A percentile compares a stretch with the other conserved stretches of the same genome.
Evolutionary conservation across 2,113 vertebrate species (phyloP).

Genomic region (Lutjanus erythropterus): DNA sequence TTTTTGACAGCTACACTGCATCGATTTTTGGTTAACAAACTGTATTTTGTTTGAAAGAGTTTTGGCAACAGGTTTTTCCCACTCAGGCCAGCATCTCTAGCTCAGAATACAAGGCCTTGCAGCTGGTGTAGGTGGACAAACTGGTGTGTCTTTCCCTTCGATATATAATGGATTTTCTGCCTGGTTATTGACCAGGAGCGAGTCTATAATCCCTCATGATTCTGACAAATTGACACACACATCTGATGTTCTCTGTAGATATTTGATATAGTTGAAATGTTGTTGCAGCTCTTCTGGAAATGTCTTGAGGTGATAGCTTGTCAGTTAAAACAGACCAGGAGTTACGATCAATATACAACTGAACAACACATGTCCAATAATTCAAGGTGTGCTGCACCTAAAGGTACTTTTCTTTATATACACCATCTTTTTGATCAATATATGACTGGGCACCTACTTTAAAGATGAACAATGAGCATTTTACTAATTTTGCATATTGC

Average conservation of each 20-base stretch:
- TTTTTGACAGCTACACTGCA: background rate
- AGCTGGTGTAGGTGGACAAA: background rate
- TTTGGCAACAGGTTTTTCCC: background rate
- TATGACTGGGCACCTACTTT: background rate
- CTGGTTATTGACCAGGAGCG: background rate
- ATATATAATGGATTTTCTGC: slow-evolving; percentile 20
- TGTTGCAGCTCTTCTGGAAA: slow-evolving; percentile 10
- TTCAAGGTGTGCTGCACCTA: background rate
- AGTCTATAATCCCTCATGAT: background rate
- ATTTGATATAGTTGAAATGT: slow-evolving; percentile 13
- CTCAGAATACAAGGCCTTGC: background rate
- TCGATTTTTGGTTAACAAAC: background rate
- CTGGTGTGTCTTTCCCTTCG: background rate
- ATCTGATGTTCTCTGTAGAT: slow-evolving; percentile 10
- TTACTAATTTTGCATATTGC: background rate
- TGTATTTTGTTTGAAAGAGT: background rate
- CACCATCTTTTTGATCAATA: background rate
- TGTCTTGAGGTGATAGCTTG: slow-evolving; percentile 1
- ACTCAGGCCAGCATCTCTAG: background rate
- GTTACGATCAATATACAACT: slow-evolving; percentile 25
- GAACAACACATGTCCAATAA: slow-evolving; percentile 19
- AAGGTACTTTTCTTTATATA: background rate
- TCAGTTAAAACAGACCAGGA: slow-evolving; percentile 3
- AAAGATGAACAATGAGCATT: background rate
- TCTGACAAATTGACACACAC: slow-evolving; percentile 9